These are phyloP conservation scores for Poecilia wingei DNA, from an alignment of 2,797 vertebrate genomes.

Conservation along the genomic window DNA sequence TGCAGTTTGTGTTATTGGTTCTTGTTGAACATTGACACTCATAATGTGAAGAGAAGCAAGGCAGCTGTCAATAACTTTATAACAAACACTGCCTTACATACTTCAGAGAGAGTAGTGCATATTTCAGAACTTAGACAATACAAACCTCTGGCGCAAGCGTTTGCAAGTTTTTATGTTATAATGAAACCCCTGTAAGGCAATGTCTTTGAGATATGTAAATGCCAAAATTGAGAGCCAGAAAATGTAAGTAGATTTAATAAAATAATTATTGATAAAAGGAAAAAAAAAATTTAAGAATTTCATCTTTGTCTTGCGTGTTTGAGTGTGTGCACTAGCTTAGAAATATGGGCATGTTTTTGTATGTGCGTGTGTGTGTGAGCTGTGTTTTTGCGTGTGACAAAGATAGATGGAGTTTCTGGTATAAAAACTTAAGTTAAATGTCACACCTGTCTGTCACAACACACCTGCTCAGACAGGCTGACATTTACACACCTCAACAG, in stretches of 20 bases:
- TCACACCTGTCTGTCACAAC: constrained; percentile 82
- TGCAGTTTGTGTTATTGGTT: constrained; percentile 7
- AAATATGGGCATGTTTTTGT: neutral
- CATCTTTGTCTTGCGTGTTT: neutral
- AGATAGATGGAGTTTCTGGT: constrained; percentile 76
- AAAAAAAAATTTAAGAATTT: neutral
- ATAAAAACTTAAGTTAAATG: constrained; percentile 83
- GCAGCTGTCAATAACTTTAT: constrained; percentile 31
- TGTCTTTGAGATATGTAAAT: neutral
- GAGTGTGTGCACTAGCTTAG: neutral
- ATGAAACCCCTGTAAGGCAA: neutral
- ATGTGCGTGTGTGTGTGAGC: neutral
- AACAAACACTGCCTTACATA: constrained; percentile 19
- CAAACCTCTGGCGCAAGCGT: neutral
- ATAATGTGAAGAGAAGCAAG: neutral
- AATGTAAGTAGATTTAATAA: neutral
- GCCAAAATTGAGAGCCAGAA: neutral
- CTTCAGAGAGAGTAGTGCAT: neutral
- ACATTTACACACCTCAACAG: constrained; percentile 77
- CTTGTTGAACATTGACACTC: constrained; percentile 14
- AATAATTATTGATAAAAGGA: neutral
- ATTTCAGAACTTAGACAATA: neutral
- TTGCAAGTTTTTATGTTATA: neutral
- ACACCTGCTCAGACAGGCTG: constrained; percentile 76
- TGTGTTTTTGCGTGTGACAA: constrained; percentile 49